Percentiles rank a stretch among this genome's conserved stretches.
These are phyloP conservation scores for Pterostichus madidus DNA, from an alignment of 2,888 invertebrate genomes.

Conservation along the genomic window DNA sequence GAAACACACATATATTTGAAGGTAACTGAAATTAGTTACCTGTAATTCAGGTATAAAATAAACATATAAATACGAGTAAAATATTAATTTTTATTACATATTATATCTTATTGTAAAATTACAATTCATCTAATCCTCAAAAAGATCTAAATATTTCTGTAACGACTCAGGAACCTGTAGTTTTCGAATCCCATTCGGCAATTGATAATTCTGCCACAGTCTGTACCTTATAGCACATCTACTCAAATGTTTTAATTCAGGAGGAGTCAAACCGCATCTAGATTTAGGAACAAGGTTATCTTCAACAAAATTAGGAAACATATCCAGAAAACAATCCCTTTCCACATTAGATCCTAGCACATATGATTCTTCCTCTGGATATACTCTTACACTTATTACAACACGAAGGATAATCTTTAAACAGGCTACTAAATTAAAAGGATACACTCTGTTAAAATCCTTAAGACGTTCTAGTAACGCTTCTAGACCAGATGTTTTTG, in stretches of 20 bases:
- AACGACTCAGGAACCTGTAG: conserved; percentile 84
- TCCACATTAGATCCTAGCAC: conserved; percentile 71
- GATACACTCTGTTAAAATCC: conserved; percentile 81
- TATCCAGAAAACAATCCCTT: conserved; percentile 70
- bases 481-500: conserved; percentile 82
- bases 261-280: conserved; percentile 82
- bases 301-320: conserved; percentile 79
- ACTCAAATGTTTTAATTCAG: conserved; percentile 88
- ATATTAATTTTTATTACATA: neutral
- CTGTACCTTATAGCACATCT: conserved; percentile 84
- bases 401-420: conserved; percentile 84
- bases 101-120: neutral
- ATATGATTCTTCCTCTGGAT: conserved; percentile 75
- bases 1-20: too few species aligned
- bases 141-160: conserved; percentile 86
- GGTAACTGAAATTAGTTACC: too few species aligned
- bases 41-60: too few species aligned
- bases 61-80: too few species aligned
- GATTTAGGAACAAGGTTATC: conserved; percentile 81
- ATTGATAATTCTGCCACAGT: conserved; percentile 84
- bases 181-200: conserved; percentile 86
- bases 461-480: conserved; percentile 83
- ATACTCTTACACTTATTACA: conserved; percentile 80
- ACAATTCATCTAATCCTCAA: conserved; percentile 79
- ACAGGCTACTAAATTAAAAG: conserved; percentile 85